Percentiles rank a stretch among this genome's conserved stretches.
Evolutionary conservation across 2,113 vertebrate genomes (phyloP).

Genomic region (Syngnathoides biaculeatus): DNA sequence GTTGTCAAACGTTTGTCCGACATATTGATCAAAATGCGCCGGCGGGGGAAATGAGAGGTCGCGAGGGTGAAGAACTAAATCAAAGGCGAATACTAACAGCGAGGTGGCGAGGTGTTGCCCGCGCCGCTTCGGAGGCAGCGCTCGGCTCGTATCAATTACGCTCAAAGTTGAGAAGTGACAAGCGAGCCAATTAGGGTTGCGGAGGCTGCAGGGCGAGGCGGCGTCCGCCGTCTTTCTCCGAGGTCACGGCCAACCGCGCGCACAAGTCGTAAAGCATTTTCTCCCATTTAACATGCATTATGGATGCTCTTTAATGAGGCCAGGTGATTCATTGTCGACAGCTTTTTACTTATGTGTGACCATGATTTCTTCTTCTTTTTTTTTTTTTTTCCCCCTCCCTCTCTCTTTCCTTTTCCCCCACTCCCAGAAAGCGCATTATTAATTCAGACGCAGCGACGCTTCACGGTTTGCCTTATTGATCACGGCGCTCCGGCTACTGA

Average conservation of each 20-base stretch:
- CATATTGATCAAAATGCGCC: conserved; percentile 59
- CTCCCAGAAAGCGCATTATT: conserved; percentile 23
- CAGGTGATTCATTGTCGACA: conserved; percentile 19
- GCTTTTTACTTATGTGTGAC: conserved; percentile 17
- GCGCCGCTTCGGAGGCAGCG: conserved; percentile 7
- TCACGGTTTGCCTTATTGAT: conserved; percentile 34
- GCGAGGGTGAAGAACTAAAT: conserved; percentile 47
- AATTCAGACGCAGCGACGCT: conserved; percentile 27
- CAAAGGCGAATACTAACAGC: conserved; percentile 48
- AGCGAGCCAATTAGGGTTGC: conserved; percentile 48
- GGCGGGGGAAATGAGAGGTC: conserved; percentile 51
- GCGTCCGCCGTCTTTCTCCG: conserved; percentile 14
- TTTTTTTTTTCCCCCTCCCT: not conserved
- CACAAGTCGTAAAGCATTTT: not conserved
- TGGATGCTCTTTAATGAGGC: conserved; percentile 39
- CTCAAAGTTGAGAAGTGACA: conserved; percentile 38
- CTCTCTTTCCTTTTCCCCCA: conserved; percentile 26
- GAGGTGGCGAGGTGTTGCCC: conserved; percentile 17
- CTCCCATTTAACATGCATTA: conserved; percentile 22
- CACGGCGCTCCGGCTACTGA: conserved; percentile 22
- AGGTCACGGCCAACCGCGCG: conserved; percentile 12
- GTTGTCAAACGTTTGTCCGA: conserved; percentile 58
- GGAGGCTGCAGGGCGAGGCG: conserved; percentile 29
- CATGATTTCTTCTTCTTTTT: conserved; percentile 2
- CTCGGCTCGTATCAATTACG: conserved; percentile 35